Evolutionary conservation across 2,888 invertebrate genomes (phyloP).

Genomic region (Sialis fuliginosa): DNA sequence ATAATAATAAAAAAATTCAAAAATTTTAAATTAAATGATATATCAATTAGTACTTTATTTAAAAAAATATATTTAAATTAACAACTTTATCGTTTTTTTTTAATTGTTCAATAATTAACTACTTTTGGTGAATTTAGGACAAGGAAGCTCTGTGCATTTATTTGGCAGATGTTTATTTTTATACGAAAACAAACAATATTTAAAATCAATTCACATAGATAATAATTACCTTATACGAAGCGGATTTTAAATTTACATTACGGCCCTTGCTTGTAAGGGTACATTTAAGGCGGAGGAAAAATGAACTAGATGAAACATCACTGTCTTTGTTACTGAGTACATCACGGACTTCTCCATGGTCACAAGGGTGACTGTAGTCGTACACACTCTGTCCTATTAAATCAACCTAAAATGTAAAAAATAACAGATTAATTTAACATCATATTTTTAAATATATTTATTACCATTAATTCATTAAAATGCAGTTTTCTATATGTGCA

Average conservation of each 20-base stretch:
- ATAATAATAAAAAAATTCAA: no score
- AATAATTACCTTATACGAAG: conserved; percentile 70
- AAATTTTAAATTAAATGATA: no score
- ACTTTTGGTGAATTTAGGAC: no score
- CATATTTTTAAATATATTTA: not conserved
- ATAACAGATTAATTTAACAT: not conserved
- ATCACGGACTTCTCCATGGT: conserved; percentile 74
- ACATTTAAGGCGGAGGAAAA: conserved; percentile 79
- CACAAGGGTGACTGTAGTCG: conserved; percentile 90
- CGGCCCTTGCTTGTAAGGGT: conserved; percentile 90
- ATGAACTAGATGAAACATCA: conserved; percentile 32
- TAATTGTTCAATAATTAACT: no score
- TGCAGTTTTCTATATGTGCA: not conserved
- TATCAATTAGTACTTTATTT: no score
- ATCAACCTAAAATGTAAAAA: conserved; percentile 58
- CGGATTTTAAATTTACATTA: conserved; percentile 88
- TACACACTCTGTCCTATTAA: conserved; percentile 87
- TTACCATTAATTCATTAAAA: not conserved
- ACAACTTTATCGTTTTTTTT: no score
- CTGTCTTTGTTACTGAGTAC: conserved; percentile 32
- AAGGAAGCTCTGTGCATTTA: no score
- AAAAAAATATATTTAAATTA: no score
- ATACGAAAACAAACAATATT: no score
- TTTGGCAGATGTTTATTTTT: no score
- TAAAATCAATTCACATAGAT: no score